Percentiles rank a stretch among this genome's conserved stretches.
These are phyloP conservation scores for Xestia ashworthii DNA, from an alignment of 2,888 invertebrate genomes.

Conservation along the genomic window DNA sequence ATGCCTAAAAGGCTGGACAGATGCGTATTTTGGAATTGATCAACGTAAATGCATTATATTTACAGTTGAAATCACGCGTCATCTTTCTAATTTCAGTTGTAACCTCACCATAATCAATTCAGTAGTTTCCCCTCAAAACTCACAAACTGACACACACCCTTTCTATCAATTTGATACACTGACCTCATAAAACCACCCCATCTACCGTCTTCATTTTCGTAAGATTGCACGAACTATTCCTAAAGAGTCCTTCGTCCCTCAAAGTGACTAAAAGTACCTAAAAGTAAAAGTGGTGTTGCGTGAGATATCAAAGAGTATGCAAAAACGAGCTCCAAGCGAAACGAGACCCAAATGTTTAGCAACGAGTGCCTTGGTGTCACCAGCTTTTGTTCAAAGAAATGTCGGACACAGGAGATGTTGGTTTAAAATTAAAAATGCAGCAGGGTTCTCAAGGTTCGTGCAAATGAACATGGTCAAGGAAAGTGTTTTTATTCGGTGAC, in stretches of 20 bases:
- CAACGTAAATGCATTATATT: too few relatives aligned
- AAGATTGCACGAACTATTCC: conserved; percentile 38
- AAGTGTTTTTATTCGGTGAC: conserved; percentile 22
- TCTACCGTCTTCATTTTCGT: neutral
- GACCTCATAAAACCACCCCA: conserved; percentile 18
- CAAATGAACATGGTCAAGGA: conserved; percentile 35
- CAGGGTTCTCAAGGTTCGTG: conserved; percentile 26
- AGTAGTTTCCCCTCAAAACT: neutral
- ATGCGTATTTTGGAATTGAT: too few relatives aligned
- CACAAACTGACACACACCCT: neutral
- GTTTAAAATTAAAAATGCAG: conserved; percentile 6
- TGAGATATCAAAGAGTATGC: conserved; percentile 55
- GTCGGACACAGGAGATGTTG: conserved; percentile 23
- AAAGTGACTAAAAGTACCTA: conserved; percentile 43
- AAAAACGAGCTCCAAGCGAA: conserved; percentile 42
- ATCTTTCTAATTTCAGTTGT: neutral
- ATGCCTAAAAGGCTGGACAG: too few relatives aligned
- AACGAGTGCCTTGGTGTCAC: conserved; percentile 27
- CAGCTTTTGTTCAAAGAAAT: conserved; percentile 30
- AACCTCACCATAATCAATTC: neutral
- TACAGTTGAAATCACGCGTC: too few relatives aligned
- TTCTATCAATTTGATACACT: neutral
- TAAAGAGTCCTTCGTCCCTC: conserved; percentile 46
- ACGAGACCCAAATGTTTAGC: conserved; percentile 43
- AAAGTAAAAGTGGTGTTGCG: conserved; percentile 49